Conservation (phyloP, 2,888 invertebrate species). For the Embidobia sp. region DNA sequence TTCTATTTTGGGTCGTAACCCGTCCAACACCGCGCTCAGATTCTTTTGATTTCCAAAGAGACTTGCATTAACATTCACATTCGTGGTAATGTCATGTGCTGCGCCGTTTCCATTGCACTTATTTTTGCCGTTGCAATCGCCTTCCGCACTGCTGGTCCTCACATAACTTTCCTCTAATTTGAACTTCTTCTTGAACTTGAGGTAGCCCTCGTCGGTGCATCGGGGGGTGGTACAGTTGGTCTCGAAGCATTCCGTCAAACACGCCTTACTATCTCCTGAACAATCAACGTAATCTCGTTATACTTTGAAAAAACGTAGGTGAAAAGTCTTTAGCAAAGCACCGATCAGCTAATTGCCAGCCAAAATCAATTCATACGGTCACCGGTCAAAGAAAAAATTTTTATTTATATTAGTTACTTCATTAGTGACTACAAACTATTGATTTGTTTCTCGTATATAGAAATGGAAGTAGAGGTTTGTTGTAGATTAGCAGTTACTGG, state of each 20-base stretch:
- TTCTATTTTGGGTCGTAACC: conserved; percentile 23
- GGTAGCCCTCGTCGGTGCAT: conserved; percentile 73
- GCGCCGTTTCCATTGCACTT: conserved; percentile 55
- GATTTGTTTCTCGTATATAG: too few relatives aligned
- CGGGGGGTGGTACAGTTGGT: conserved; percentile 67
- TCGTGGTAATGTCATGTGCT: conserved; percentile 72
- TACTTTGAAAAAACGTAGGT: too few relatives aligned
- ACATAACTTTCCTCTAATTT: conserved; percentile 69
- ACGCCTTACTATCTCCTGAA: conserved; percentile 42
- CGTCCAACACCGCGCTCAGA: neutral
- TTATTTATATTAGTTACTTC: too few relatives aligned
- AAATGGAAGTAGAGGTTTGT: too few relatives aligned
- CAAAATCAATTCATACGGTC: too few relatives aligned
- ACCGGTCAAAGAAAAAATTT: too few relatives aligned
- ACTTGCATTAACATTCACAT: conserved; percentile 71
- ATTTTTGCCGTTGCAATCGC: conserved; percentile 65
- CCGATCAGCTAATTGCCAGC: too few relatives aligned
- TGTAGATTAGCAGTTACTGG: too few relatives aligned
- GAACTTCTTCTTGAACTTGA: conserved; percentile 70
- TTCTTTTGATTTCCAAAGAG: conserved; percentile 2
- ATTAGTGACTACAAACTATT: too few relatives aligned
- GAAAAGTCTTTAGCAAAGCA: too few relatives aligned
- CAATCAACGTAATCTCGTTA: conserved; percentile 1
- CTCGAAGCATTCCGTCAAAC: conserved; percentile 69
- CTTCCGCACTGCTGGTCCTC: conserved; percentile 72